Evolutionary conservation across 2,113 vertebrate species (phyloP).

Genomic region (Daphoenositta chrysoptera): DNA sequence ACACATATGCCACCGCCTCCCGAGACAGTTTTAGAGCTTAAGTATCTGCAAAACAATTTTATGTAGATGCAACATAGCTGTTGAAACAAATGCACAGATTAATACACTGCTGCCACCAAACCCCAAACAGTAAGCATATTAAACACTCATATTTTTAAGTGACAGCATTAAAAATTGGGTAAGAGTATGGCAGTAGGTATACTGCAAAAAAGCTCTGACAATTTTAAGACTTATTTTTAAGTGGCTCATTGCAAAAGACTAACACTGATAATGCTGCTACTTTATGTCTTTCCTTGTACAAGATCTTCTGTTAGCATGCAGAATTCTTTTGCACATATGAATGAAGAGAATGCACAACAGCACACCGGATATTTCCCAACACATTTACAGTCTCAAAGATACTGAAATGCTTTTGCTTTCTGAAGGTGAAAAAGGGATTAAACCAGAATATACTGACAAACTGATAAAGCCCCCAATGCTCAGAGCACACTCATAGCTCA

Average conservation of each 20-base stretch:
- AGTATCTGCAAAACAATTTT: background rate
- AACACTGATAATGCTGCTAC: background rate
- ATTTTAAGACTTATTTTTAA: background rate
- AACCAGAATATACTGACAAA: background rate
- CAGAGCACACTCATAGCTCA: rapidly evolving
- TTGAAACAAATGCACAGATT: background rate
- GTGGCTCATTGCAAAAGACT: background rate
- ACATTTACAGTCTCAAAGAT: background rate
- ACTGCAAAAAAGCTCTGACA: background rate
- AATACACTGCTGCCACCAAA: background rate
- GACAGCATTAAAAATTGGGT: background rate
- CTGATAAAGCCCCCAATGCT: background rate
- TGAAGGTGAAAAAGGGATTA: background rate
- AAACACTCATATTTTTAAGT: background rate
- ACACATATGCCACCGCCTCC: background rate
- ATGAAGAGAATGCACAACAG: background rate
- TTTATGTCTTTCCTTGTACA: background rate
- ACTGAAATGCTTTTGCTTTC: background rate
- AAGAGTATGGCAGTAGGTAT: background rate
- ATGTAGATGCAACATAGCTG: background rate
- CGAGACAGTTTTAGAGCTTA: background rate
- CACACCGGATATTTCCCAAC: background rate
- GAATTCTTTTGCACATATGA: background rate
- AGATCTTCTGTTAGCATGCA: background rate
- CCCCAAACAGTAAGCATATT: background rate